These are phyloP conservation scores for Cyclopterus lumpus DNA, from an alignment of 2,797 vertebrate genomes.

Conservation along the genomic window DNA sequence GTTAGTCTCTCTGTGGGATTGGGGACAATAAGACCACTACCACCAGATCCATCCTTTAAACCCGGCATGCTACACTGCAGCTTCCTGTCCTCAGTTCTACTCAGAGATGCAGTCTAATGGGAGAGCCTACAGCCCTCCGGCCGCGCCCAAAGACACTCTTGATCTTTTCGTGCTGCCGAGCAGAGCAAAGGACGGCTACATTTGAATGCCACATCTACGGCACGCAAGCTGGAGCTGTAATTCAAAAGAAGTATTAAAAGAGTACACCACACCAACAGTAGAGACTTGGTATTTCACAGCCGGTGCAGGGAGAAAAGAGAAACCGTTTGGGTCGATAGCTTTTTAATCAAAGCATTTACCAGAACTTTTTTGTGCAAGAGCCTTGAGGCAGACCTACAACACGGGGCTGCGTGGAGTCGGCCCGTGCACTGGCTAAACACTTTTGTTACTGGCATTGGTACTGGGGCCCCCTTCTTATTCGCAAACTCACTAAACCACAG, in stretches of 20 bases:
- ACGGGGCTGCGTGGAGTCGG: constrained; percentile 4
- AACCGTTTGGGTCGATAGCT: constrained; percentile 66
- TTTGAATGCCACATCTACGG: constrained; percentile 42
- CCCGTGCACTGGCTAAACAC: background rate
- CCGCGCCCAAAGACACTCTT: constrained; percentile 31
- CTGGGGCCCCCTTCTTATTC: background rate
- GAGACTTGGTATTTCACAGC: constrained; percentile 54
- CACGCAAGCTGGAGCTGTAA: constrained; percentile 36
- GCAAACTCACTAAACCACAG: background rate
- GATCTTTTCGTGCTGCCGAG: constrained; percentile 57
- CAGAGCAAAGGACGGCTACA: constrained; percentile 29
- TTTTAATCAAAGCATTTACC: constrained; percentile 68
- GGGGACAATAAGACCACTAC: background rate
- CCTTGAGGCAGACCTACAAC: constrained; percentile 32
- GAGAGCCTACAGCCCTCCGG: constrained; percentile 41
- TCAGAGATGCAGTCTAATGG: constrained; percentile 35
- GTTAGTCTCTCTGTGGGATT: background rate
- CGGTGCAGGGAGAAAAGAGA: constrained; percentile 12
- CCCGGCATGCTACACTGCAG: background rate
- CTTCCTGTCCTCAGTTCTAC: background rate
- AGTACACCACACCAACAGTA: background rate
- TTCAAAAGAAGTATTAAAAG: constrained; percentile 24
- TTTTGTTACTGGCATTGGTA: constrained; percentile 33
- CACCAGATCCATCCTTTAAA: background rate
- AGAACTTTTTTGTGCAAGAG: constrained; percentile 37